These are phyloP conservation scores for Mamestra brassicae DNA, from an alignment of 2,888 invertebrate species.

Conservation along the genomic window DNA sequence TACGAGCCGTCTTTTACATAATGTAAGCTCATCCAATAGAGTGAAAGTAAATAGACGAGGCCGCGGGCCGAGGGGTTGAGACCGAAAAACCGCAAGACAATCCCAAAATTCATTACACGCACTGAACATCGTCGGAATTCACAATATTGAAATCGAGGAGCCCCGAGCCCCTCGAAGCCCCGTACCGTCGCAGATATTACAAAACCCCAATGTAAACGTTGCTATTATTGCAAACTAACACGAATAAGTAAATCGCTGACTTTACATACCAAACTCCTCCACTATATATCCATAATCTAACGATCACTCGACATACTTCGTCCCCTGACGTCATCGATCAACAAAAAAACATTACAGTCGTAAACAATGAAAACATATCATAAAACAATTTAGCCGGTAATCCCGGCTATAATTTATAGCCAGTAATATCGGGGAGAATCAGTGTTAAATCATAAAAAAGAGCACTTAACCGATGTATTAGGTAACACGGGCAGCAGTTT, in stretches of 20 bases:
- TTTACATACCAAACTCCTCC: constrained; percentile 65
- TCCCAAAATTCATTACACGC: constrained; percentile 90
- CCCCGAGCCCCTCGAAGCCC: constrained; percentile 62
- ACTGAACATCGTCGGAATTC: constrained; percentile 89
- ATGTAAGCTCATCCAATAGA: constrained; percentile 74
- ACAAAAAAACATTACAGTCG: constrained; percentile 64
- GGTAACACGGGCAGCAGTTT: constrained; percentile 84
- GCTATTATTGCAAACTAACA: constrained; percentile 82
- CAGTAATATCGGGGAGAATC: constrained; percentile 86
- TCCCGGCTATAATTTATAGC: constrained; percentile 85
- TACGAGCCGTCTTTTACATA: constrained; percentile 70
- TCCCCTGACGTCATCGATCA: constrained; percentile 63
- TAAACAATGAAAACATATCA: constrained; percentile 84
- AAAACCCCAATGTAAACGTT: constrained; percentile 74
- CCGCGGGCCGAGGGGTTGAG: constrained; percentile 77
- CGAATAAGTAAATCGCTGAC: constrained; percentile 81
- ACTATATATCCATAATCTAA: constrained; percentile 30
- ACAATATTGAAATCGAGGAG: constrained; percentile 88
- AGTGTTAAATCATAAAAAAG: constrained; percentile 89
- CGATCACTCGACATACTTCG: constrained; percentile 24
- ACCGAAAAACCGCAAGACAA: constrained; percentile 89
- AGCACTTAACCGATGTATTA: constrained; percentile 87
- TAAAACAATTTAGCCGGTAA: constrained; percentile 88
- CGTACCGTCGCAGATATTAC: constrained; percentile 74
- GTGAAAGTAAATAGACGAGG: constrained; percentile 78